Evolutionary conservation across 2,888 invertebrate species (phyloP).

Genomic region (Tachina grossa): DNA sequence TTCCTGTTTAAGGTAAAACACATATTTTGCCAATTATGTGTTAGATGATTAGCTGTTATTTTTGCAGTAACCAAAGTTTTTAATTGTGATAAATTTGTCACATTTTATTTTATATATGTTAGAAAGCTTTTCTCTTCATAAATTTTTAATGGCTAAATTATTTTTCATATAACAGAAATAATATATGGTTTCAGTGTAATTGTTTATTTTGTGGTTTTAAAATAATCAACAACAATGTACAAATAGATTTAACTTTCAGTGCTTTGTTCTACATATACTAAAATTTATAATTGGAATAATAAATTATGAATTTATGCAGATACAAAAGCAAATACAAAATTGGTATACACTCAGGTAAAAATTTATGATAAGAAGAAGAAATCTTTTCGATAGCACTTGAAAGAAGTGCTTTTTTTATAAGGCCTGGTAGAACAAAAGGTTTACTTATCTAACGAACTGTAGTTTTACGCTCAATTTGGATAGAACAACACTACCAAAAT

Average conservation of each 20-base stretch:
- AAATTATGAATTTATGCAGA: background rate
- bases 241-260: background rate
- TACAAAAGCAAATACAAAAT: background rate
- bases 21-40: background rate
- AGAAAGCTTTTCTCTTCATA: background rate
- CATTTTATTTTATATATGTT: background rate
- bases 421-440: too few relatives aligned
- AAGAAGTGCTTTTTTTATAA: too few relatives aligned
- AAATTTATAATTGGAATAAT: background rate
- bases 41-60: too few relatives aligned
- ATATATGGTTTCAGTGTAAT: background rate
- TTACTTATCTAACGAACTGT: too few relatives aligned
- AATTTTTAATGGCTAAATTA: background rate
- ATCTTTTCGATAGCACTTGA: too few relatives aligned
- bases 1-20: too few relatives aligned
- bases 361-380: too few relatives aligned
- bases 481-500: too few relatives aligned
- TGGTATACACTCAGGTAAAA: too few relatives aligned
- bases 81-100: background rate
- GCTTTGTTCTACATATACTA: background rate
- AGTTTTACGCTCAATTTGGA: too few relatives aligned
- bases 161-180: background rate
- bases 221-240: background rate
- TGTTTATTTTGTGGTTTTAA: constrained; percentile 7
- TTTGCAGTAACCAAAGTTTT: background rate